Evolutionary conservation across 2,797 vertebrate genomes (phyloP).

Genomic region (Luscinia megarhynchos): DNA sequence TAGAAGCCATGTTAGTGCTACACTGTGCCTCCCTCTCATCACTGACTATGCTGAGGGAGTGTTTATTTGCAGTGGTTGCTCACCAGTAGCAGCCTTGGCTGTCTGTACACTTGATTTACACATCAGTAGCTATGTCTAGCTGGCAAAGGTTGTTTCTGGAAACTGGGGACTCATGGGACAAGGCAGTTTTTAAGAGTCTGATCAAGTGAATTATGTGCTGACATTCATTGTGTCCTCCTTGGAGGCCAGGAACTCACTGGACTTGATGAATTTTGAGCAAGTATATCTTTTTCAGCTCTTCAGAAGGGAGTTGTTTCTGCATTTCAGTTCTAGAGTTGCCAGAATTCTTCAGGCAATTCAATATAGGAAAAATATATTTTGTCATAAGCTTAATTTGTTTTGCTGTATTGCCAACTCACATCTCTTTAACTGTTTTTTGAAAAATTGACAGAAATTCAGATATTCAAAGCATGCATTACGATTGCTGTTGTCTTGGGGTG

Average conservation of each 20-base stretch:
- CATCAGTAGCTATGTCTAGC: not conserved
- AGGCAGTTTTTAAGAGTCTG: not conserved
- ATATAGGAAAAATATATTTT: not conserved
- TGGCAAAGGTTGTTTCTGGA: not conserved
- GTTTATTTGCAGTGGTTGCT: not conserved
- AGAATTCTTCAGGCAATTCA: not conserved
- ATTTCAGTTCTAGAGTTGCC: not conserved
- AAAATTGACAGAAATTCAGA: not conserved
- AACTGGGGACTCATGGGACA: not conserved
- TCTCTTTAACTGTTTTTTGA: not conserved
- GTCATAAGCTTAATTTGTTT: not conserved
- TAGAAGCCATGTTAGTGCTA: accelerated
- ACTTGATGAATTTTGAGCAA: not conserved
- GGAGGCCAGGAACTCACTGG: not conserved
- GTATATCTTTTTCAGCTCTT: not conserved
- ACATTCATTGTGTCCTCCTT: not conserved
- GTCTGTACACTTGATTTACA: not conserved
- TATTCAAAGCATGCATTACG: not conserved
- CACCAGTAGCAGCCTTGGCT: not conserved
- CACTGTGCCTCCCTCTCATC: not conserved
- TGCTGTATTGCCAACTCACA: not conserved
- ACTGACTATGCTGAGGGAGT: not conserved
- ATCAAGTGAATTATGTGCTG: not conserved
- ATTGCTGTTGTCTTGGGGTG: not conserved
- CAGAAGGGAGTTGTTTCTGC: not conserved